Base-by-base conservation (phyloP, 2,797 vertebrate species). In the Acanthurus tractus region DNA sequence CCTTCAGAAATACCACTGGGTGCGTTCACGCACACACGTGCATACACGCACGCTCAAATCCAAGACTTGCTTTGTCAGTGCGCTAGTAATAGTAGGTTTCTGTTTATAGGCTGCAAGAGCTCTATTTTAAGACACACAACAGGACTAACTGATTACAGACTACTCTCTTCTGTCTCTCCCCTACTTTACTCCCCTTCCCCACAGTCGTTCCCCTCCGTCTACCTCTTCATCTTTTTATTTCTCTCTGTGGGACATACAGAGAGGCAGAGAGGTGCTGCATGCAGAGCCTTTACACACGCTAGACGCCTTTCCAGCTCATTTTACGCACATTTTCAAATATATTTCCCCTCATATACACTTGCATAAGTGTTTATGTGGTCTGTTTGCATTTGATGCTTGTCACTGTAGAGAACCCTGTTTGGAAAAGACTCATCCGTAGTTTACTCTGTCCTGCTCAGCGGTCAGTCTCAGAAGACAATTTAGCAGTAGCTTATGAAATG, bases 51-150 rank as follows among this genome's bases (percentile, higher is more conserved):
- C 76, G 49, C 83, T 79, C 83, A 83, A 87, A 89, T 90, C 54
- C 34, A 46, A 87, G 86, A 91, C 88, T 83, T 93, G 94, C 93
- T 95, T 95, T 94, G 95, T 95, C 93, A 94, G 92, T 93, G 93
- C 89, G 76, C 89, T 86, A 93, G 92, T 95, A 94, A 95, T 93
- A 93, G 88, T 86, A 93, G 93, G 93, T 92, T 95, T 89, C 94
- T 94, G 94, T 96, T 95, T 94, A 94, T 95, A 95, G 94, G 91
- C 87, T 69, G 77, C 70, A 83, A 88, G 90, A 82, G 81, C 90
- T 94, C 95, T 96, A 96, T 96, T 95, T 95, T 95, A 95, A 93
- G 95, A 94, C 94, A 92, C 94, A 95, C 91, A 95, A 95, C 94
- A 95, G 93, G 94, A 93, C 93, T 81, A 88, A 92, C 88, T 94